Conservation (phyloP, 2,888 invertebrate species). For the Podabrus alpinus region DNA sequence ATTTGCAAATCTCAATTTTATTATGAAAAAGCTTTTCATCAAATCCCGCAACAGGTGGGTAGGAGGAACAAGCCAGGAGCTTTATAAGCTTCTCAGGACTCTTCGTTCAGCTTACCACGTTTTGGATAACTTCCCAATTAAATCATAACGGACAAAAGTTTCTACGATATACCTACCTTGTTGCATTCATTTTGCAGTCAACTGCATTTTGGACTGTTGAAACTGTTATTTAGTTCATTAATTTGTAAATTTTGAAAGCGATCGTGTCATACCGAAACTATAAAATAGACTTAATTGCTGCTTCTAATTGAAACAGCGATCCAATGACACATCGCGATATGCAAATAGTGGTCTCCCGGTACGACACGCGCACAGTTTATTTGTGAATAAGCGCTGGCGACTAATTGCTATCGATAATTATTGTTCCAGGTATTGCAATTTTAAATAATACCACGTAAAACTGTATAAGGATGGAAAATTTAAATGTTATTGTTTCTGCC, state of each 20-base stretch:
- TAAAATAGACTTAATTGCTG: conserved; percentile 30
- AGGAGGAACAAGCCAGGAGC: no score
- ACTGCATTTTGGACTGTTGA: no score
- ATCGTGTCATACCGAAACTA: neutral
- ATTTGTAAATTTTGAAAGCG: neutral
- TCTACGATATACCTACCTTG: no score
- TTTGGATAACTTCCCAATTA: no score
- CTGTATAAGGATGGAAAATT: neutral
- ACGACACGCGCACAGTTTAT: conserved; percentile 37
- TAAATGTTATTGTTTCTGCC: neutral
- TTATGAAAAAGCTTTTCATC: neutral
- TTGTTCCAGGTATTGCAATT: conserved; percentile 38
- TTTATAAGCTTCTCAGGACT: no score
- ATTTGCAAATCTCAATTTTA: no score
- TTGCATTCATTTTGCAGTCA: no score
- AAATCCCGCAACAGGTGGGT: no score
- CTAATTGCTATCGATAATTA: conserved; percentile 39
- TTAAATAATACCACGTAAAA: conserved; percentile 9
- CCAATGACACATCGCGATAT: conserved; percentile 42
- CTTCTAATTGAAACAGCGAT: conserved; percentile 36
- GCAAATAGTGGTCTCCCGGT: conserved; percentile 40
- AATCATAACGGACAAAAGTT: no score
- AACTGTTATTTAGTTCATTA: neutral
- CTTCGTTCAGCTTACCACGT: no score
- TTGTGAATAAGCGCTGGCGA: conserved; percentile 32